phyloP scores from a whole-genome alignment of 2,113 vertebrate genomes.

The Zosterops hypoxanthus region DNA sequence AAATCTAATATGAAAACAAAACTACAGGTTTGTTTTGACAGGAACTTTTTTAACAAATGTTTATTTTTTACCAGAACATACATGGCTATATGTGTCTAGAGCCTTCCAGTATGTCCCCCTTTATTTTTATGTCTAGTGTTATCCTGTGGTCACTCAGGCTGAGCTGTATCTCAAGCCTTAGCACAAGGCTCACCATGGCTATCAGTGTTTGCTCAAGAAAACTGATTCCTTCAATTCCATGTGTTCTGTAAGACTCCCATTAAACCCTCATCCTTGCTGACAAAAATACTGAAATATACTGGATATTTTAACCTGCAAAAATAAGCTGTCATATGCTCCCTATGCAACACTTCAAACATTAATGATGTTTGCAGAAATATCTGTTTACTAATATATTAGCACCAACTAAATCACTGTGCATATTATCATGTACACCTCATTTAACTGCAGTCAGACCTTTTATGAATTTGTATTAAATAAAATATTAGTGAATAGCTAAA shows the following conservation, averaged over 20 bases:
- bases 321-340: background rate
- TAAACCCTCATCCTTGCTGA: background rate
- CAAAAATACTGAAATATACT: background rate
- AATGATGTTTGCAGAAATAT: background rate
- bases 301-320: background rate
- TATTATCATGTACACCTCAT: background rate
- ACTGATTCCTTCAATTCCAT: background rate
- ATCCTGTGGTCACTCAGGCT: background rate
- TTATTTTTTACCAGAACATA: background rate
- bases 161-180: background rate
- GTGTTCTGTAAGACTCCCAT: background rate
- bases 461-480: background rate
- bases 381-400: background rate
- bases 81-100: background rate
- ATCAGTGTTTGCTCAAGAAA: background rate
- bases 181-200: background rate
- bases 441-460: background rate
- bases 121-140: background rate
- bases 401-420: background rate
- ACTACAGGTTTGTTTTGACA: background rate
- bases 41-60: background rate
- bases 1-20: background rate
- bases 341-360: background rate
- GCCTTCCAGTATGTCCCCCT: accelerated
- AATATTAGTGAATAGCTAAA: background rate